These are phyloP conservation scores for Hypomecis punctinalis DNA, from an alignment of 2,888 invertebrate genomes.

Conservation along the genomic window DNA sequence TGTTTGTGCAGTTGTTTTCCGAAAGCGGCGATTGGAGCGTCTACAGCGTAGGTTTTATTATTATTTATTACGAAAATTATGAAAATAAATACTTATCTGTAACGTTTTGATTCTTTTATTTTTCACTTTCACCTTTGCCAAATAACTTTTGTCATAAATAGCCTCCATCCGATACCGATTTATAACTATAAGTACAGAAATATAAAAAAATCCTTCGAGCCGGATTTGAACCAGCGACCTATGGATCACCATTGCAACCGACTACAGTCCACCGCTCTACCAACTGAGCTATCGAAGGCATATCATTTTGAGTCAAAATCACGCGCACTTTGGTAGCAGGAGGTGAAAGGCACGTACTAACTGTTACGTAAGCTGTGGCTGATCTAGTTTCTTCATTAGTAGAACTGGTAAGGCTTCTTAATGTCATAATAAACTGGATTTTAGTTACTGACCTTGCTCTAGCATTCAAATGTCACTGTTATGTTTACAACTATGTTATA, in stretches of 20 bases:
- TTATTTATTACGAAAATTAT: too few species aligned
- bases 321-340: not conserved
- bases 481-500: not conserved
- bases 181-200: not conserved
- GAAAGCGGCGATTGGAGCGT: not conserved
- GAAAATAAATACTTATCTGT: too few species aligned
- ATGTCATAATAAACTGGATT: conserved; percentile 9
- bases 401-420: conserved; percentile 12
- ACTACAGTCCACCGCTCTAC: conserved; percentile 85
- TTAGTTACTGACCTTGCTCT: conserved; percentile 4
- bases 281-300: conserved; percentile 85
- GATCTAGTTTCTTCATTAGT: conserved; percentile 21
- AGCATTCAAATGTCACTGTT: not conserved
- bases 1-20: conserved; percentile 19
- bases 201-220: conserved; percentile 74
- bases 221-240: conserved; percentile 86
- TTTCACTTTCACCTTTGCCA: too few species aligned
- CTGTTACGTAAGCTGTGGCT: conserved; percentile 10
- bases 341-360: conserved; percentile 25
- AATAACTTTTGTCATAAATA: too few species aligned
- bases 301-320: not conserved
- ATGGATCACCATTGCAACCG: conserved; percentile 71
- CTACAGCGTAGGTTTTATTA: not conserved
- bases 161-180: not conserved
- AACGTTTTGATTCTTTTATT: not conserved